Percentiles rank a stretch among this genome's conserved stretches.
phyloP scores from a whole-genome alignment of 2,113 vertebrate genomes.

The Diadophis punctatus region DNA sequence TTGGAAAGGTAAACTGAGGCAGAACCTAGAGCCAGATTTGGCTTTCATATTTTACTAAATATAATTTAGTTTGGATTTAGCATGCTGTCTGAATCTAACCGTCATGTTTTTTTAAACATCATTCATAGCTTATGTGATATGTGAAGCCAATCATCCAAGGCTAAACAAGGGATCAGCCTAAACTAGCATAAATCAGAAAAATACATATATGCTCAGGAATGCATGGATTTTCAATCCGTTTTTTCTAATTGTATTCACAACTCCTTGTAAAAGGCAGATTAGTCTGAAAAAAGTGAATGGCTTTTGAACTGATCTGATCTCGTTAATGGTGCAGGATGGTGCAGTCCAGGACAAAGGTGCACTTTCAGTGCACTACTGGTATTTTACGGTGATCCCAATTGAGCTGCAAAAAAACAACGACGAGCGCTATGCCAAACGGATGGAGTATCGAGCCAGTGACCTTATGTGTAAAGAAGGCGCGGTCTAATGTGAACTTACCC shows the following conservation, averaged over 20 bases:
- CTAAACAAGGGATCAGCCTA: neutral
- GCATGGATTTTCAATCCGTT: neutral
- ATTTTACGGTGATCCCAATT: neutral
- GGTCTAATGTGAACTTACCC: neutral
- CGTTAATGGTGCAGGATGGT: neutral
- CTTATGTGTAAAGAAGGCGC: neutral
- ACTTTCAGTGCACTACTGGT: neutral
- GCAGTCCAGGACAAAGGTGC: neutral
- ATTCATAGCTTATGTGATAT: neutral
- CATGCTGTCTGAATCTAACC: neutral
- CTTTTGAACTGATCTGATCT: neutral
- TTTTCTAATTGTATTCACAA: neutral
- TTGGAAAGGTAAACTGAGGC: no score
- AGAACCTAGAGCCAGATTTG: no score
- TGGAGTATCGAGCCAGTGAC: neutral
- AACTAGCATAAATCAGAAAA: neutral
- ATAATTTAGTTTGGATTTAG: neutral
- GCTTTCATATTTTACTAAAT: neutral
- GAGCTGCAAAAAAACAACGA: neutral
- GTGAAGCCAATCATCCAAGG: neutral
- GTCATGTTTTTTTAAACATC: neutral
- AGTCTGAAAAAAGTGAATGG: neutral
- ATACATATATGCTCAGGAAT: neutral
- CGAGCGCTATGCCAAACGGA: neutral
- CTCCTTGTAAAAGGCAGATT: neutral